phyloP scores from a whole-genome alignment of 2,888 invertebrate genomes.

The Drosophila pseudotalamancana region DNA sequence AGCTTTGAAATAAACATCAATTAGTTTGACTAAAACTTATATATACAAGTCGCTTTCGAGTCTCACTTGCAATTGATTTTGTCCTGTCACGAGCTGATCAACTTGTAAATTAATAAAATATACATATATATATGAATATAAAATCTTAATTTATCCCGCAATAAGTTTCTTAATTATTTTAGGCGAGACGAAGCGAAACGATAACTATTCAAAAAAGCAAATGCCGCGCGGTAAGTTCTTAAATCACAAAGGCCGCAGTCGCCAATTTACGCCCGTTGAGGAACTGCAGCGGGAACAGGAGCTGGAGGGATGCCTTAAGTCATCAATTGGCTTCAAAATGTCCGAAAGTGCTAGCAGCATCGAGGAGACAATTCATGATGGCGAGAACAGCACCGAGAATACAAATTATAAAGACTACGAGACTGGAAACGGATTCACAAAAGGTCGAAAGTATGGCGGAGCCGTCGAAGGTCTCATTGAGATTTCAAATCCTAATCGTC shows the following conservation, averaged over 20 bases:
- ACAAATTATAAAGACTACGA: not conserved
- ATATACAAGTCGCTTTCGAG: not conserved
- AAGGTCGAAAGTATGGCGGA: not conserved
- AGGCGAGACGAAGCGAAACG: not conserved
- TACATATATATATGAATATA: no score
- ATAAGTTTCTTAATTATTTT: not conserved
- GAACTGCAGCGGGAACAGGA: constrained; percentile 25
- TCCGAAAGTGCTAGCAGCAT: not conserved
- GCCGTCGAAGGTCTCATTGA: constrained; percentile 37
- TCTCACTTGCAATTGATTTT: not conserved
- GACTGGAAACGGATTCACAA: not conserved
- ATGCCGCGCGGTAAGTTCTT: constrained; percentile 51
- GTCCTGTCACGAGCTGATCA: not conserved
- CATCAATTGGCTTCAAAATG: not conserved
- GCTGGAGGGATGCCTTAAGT: not conserved
- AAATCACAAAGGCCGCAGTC: constrained; percentile 44
- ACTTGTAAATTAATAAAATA: constrained; percentile 5
- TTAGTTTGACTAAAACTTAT: not conserved
- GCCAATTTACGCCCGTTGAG: constrained; percentile 52
- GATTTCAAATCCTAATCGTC: constrained; percentile 55
- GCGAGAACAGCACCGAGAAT: not conserved
- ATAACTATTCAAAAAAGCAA: no score
- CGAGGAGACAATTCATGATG: not conserved
- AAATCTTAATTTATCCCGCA: not conserved
- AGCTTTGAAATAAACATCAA: not conserved